phyloP scores from a whole-genome alignment of 1,140 invertebrate genomes.

The Physella acuta region DNA sequence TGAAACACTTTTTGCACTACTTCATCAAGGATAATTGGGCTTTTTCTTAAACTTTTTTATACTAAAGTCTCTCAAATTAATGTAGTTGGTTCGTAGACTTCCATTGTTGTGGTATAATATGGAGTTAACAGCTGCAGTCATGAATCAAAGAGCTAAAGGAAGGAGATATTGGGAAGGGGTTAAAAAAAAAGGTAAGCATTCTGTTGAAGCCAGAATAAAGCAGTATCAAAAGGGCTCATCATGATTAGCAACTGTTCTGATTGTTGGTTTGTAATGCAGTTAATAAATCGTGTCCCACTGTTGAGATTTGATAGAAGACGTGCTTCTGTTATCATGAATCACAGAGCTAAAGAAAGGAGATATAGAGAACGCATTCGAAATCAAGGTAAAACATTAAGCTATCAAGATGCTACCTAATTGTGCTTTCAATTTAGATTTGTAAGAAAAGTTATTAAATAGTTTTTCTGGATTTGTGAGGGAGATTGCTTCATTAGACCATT shows the following conservation, averaged over 20 bases:
- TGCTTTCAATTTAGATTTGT: no score
- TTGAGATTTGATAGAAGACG: constrained; percentile 10
- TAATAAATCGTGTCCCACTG: neutral
- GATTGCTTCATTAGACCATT: no score
- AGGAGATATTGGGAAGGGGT: constrained; percentile 17
- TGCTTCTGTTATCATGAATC: constrained; percentile 3
- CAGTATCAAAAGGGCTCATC: neutral
- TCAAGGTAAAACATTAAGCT: no score
- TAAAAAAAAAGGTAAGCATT: constrained; percentile 11
- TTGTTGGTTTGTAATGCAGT: neutral
- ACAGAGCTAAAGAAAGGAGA: constrained; percentile 14
- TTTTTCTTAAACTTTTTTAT: no score
- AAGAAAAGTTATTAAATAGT: no score
- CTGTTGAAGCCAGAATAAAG: no score
- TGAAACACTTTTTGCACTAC: no score
- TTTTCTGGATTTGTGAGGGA: no score
- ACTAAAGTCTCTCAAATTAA: neutral
- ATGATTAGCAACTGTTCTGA: neutral
- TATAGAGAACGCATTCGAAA: constrained; percentile 1
- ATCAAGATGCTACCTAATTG: no score
- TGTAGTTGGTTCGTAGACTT: constrained; percentile 1
- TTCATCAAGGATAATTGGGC: no score
- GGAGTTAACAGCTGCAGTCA: neutral
- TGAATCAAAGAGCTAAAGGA: constrained; percentile 19
- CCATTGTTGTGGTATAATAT: constrained; percentile 18